Conservation (phyloP, 1,140 invertebrate species). For the Teleogryllus occipitalis region DNA sequence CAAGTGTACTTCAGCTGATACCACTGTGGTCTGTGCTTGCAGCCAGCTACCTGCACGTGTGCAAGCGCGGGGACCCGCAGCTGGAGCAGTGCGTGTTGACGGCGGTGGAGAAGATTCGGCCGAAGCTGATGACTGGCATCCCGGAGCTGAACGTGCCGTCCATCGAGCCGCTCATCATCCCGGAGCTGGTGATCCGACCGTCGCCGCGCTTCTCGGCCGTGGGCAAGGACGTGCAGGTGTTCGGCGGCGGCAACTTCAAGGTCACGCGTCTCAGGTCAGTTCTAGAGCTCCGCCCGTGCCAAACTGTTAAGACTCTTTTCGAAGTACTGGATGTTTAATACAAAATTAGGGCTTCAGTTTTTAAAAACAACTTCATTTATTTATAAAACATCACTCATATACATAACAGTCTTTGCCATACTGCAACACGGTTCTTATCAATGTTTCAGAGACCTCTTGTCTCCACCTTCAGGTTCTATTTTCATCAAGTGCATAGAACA, state of each 20-base stretch:
- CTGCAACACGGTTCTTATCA: too few relatives aligned
- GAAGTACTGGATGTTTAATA: too few relatives aligned
- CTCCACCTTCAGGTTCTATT: too few relatives aligned
- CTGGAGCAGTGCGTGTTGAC: slow-evolving; percentile 47
- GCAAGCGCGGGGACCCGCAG: slow-evolving; percentile 50
- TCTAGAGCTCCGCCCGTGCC: background rate
- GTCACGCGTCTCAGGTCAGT: slow-evolving; percentile 41
- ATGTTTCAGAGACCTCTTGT: too few relatives aligned
- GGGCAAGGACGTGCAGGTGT: slow-evolving; percentile 42
- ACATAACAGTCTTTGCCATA: too few relatives aligned
- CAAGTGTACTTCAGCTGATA: too few relatives aligned
- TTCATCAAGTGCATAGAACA: too few relatives aligned
- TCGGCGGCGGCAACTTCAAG: slow-evolving; percentile 41
- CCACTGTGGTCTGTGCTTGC: slow-evolving; percentile 26
- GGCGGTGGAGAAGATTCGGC: slow-evolving; percentile 43
- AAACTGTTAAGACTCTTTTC: too few relatives aligned
- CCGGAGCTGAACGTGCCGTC: slow-evolving; percentile 49
- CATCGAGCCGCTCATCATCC: slow-evolving; percentile 52
- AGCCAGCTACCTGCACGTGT: slow-evolving; percentile 57
- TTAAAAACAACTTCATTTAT: too few relatives aligned
- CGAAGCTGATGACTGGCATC: slow-evolving; percentile 31
- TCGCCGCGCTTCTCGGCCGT: slow-evolving; percentile 37
- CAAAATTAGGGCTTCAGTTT: too few relatives aligned
- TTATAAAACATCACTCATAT: too few relatives aligned
- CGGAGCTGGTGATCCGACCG: slow-evolving; percentile 36